Evolutionary conservation across 2,888 invertebrate genomes (phyloP), one percentile per base, ranked within the genome.

Genomic region (Caenorhabditis imperialis): DNA sequence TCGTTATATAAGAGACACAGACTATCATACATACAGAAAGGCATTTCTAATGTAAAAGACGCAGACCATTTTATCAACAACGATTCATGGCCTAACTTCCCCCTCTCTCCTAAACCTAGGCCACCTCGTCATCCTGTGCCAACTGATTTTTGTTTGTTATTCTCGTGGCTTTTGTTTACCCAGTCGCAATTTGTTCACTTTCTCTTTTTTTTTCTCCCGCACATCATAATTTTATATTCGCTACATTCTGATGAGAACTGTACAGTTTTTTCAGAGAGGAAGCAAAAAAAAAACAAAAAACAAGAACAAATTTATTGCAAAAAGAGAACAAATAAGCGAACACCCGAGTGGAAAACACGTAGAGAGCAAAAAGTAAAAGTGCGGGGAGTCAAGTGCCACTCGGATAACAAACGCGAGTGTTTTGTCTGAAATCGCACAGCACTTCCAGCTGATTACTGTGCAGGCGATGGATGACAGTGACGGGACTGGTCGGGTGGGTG

Each of bases 401-500:
- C 20, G 67, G 51, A 61, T 48, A 55, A 27, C 74, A 74, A 1
- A 47, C 57, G 20, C 23, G 35, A 0, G 44, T 51, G 37, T 35
- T 55, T 20, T 67, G 54, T 35, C 74, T 61, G 45, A 48, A 67
- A 45, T 74, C 74, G 33, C 74, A 74, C 8, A 50, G 33, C 14
- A 57, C 14, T 54, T 65, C 60, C 25, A 58, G 25, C 27, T 38
- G 18, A 14, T 10, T 38, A 23, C 14, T 57, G 23, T 47, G 40
- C 30, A 42, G 8, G 22, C 30, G 25, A 20, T 61, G 18, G 2
- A 74, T 18, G 1, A 74, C 42, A n/a, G 67, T 67, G 16, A 47
- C 40, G 22, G 67, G 67, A 57, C 61, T 45, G 3, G 57, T 57
- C 42, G 74, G 74, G 45, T 74, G 74, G 8, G 74, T 54, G 54